A percentile compares a stretch with the other conserved stretches of the same genome.
Conservation (phyloP, 2,797 vertebrate species). For the Argentina silus region DNA sequence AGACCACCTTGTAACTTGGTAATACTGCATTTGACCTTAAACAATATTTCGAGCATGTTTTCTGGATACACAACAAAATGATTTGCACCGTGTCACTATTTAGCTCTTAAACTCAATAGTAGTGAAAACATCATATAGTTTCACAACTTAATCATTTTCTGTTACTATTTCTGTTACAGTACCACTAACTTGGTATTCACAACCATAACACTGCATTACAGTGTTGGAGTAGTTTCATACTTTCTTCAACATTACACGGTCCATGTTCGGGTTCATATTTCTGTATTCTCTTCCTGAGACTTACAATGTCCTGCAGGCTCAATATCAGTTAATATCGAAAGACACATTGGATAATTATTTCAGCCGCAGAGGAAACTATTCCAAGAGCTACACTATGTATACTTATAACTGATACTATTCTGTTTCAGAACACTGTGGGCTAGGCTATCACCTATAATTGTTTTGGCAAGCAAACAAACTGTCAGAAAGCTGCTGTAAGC, state of each 20-base stretch:
- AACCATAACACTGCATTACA: too few species aligned
- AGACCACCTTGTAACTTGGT: not conserved
- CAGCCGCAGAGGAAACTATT: not conserved
- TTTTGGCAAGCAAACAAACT: conserved; percentile 40
- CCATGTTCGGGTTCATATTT: too few species aligned
- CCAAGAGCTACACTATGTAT: not conserved
- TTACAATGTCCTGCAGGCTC: too few species aligned
- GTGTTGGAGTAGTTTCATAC: too few species aligned
- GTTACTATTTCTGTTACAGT: too few species aligned
- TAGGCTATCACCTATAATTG: conserved; percentile 16
- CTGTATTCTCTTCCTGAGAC: too few species aligned
- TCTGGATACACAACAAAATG: not conserved
- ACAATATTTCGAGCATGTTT: not conserved
- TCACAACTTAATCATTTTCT: too few species aligned
- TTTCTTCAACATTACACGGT: too few species aligned
- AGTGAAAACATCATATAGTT: too few species aligned
- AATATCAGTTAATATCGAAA: too few species aligned
- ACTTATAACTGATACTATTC: not conserved
- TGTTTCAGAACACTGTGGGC: not conserved
- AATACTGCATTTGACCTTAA: conserved; percentile 4
- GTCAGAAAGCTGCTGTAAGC: not conserved
- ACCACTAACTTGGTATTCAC: too few species aligned
- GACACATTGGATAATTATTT: too few species aligned
- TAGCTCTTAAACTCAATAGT: not conserved
- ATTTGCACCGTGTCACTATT: not conserved